Conservation (phyloP, 2,888 invertebrate species). For the Patella ulyssiponensis region DNA sequence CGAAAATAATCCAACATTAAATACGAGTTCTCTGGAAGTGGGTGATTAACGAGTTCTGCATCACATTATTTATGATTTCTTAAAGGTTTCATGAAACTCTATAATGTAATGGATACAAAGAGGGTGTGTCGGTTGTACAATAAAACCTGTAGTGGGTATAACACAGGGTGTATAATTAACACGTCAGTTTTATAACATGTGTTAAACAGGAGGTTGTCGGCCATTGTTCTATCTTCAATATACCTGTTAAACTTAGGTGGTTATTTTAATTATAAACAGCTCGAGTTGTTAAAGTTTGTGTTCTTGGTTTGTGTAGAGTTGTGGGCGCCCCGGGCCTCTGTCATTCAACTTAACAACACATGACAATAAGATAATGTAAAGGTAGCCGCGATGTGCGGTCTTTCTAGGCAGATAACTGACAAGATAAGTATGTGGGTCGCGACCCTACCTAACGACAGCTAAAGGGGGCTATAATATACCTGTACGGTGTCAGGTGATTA, state of each 20-base stretch:
- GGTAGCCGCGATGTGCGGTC: neutral
- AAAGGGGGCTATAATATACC: conserved; percentile 2
- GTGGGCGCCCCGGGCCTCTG: conserved; percentile 1
- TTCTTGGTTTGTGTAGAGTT: neutral
- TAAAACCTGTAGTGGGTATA: too few relatives aligned
- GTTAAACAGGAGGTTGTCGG: too few relatives aligned
- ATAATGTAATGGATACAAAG: too few relatives aligned
- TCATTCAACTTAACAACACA: neutral
- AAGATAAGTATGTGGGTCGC: conserved; percentile 10
- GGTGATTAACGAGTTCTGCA: too few relatives aligned
- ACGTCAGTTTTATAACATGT: too few relatives aligned
- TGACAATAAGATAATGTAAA: conserved; percentile 2
- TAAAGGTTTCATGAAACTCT: too few relatives aligned
- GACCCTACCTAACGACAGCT: conserved; percentile 5
- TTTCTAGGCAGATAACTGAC: neutral
- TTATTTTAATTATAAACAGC: neutral
- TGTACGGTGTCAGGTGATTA: neutral
- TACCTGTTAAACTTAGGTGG: neutral
- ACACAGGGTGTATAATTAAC: too few relatives aligned
- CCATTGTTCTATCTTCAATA: neutral
- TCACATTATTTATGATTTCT: too few relatives aligned
- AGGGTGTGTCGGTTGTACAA: too few relatives aligned
- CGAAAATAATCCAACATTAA: too few relatives aligned
- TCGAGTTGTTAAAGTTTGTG: neutral
- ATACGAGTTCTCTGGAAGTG: too few relatives aligned